Percentiles rank a stretch among this genome's conserved stretches.
Conservation (phyloP, 37 sponge, comb jelly and placozoan genomes). For the Cladorhizidae sp. region DNA sequence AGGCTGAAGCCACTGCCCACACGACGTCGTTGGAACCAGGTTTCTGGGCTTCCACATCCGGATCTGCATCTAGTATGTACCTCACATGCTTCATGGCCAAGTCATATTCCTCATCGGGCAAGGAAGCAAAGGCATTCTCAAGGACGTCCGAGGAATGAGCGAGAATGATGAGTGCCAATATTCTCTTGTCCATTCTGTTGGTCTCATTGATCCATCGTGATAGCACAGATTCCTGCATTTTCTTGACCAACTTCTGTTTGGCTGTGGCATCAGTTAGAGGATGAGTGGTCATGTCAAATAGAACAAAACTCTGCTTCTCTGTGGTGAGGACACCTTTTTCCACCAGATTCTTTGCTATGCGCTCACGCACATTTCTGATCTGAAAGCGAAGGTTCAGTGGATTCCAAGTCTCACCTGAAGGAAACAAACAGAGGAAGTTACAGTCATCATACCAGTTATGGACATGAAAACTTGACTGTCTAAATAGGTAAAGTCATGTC, state of each 20-base stretch:
- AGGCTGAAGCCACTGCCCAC: constrained; percentile 93
- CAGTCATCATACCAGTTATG: too few species aligned
- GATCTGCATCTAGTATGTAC: constrained; percentile 90
- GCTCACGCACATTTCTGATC: constrained; percentile 94
- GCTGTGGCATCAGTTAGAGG: constrained; percentile 89
- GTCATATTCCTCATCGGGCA: constrained; percentile 97
- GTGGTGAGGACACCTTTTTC: constrained; percentile 98
- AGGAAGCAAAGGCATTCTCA: constrained; percentile 93
- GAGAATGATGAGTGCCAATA: constrained; percentile 85
- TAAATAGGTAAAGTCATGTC: too few species aligned
- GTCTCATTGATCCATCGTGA: constrained; percentile 93
- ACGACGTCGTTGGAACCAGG: constrained; percentile 69
- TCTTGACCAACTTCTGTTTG: constrained; percentile 92
- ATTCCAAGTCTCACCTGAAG: constrained; percentile 97
- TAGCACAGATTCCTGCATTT: constrained; percentile 93
- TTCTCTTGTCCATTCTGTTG: constrained; percentile 88
- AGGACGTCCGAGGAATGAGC: constrained; percentile 97
- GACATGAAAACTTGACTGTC: too few species aligned
- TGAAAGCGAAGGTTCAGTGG: constrained; percentile 96
- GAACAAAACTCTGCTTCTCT: constrained; percentile 97
- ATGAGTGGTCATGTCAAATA: constrained; percentile 99
- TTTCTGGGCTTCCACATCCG: constrained; percentile 91
- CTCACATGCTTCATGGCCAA: constrained; percentile 95
- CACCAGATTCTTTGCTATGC: constrained; percentile 98
- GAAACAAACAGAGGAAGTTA: too few species aligned